Conservation (phyloP, 2,113 vertebrate genomes). For the Pangasianodon hypophthalmus region DNA sequence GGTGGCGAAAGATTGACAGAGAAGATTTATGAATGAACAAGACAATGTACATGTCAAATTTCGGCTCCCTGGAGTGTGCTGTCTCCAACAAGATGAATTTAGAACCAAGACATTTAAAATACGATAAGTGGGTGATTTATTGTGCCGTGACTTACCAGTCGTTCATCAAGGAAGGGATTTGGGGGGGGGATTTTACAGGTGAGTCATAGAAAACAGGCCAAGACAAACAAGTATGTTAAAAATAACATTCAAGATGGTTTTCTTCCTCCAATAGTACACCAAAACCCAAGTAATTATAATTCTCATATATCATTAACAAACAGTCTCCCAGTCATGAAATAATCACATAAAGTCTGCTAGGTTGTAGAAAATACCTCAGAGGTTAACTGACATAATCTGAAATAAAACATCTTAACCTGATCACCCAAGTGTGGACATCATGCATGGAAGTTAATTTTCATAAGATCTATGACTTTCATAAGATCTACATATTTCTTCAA, state of each 20-base stretch:
- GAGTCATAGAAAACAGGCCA: not conserved
- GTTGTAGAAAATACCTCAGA: not conserved
- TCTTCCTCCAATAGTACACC: not conserved
- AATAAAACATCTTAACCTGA: not conserved
- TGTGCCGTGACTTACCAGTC: not conserved
- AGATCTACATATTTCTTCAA: not conserved
- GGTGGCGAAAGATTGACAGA: conserved; percentile 23
- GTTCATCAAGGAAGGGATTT: not conserved
- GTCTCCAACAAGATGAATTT: conserved; percentile 23
- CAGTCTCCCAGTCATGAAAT: not conserved
- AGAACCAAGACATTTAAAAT: conserved; percentile 39
- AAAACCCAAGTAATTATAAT: not conserved
- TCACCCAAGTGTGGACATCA: not conserved
- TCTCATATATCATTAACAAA: not conserved
- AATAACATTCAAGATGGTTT: not conserved
- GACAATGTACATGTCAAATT: conserved; percentile 2
- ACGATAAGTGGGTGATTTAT: conserved; percentile 17
- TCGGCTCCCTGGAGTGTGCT: conserved; percentile 6
- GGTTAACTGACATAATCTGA: not conserved
- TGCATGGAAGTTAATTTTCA: not conserved
- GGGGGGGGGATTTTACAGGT: not conserved
- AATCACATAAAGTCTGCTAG: not conserved
- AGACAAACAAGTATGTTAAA: not conserved
- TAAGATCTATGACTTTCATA: too few relatives aligned
- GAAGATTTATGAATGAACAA: conserved; percentile 40